Conservation (phyloP, 2,888 invertebrate genomes). For the Pandemis heparana region DNA sequence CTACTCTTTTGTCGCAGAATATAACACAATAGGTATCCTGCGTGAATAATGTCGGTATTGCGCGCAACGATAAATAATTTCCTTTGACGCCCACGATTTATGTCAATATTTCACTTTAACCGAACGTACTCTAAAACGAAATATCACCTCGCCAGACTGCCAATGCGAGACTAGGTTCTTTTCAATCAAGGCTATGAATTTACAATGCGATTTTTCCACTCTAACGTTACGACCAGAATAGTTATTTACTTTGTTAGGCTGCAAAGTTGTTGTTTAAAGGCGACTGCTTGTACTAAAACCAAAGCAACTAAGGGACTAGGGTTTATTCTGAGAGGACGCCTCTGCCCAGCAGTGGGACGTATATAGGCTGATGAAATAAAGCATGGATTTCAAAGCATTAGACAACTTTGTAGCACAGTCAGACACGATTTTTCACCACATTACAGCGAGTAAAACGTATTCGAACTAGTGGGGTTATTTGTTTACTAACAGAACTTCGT, state of each 20-base stretch:
- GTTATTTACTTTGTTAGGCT: not conserved
- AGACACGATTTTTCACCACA: too few relatives aligned
- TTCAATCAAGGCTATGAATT: constrained; percentile 14
- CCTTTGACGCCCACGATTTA: constrained; percentile 18
- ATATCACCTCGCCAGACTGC: not conserved
- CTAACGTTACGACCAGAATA: constrained; percentile 18
- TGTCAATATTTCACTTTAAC: constrained; percentile 21
- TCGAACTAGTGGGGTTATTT: too few relatives aligned
- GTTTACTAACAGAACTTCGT: constrained; percentile 3
- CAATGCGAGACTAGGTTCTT: not conserved
- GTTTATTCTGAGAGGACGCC: too few relatives aligned
- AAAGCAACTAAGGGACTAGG: too few relatives aligned
- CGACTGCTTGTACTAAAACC: too few relatives aligned
- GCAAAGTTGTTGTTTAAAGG: too few relatives aligned
- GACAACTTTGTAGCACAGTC: too few relatives aligned
- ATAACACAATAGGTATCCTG: constrained; percentile 18
- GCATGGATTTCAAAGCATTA: too few relatives aligned
- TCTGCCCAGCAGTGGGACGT: too few relatives aligned
- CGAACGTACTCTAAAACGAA: not conserved
- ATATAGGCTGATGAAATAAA: too few relatives aligned
- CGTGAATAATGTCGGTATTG: constrained; percentile 24
- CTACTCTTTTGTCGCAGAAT: constrained; percentile 12
- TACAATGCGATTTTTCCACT: constrained; percentile 8
- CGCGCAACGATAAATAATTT: constrained; percentile 20
- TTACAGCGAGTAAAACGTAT: too few relatives aligned